These are phyloP conservation scores for Caenorhabditis imperialis DNA, from an alignment of 2,888 invertebrate species.

Conservation along the genomic window DNA sequence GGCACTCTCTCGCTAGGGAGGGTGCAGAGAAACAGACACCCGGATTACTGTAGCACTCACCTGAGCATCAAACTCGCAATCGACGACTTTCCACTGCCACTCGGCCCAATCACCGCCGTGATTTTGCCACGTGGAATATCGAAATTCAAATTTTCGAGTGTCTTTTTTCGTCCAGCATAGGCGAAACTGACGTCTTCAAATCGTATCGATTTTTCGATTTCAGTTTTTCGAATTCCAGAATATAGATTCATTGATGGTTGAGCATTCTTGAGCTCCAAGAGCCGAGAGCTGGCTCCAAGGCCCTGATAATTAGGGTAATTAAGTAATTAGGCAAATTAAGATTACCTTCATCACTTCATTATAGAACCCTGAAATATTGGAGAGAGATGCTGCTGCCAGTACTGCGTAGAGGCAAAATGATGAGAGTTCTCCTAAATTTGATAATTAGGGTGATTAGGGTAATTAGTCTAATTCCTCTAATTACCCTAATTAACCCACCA, in stretches of 20 bases:
- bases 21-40: not conserved
- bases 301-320: too few species aligned
- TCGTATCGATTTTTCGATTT: conserved; percentile 62
- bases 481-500: too few species aligned
- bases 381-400: conserved; percentile 63
- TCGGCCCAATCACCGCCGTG: conserved; percentile 89
- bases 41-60: conserved; percentile 79
- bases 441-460: not conserved
- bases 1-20: not conserved
- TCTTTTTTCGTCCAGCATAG: conserved; percentile 81
- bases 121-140: conserved; percentile 84
- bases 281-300: conserved; percentile 89
- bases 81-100: conserved; percentile 95
- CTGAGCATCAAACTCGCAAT: conserved; percentile 86
- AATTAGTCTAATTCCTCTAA: too few species aligned
- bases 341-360: conserved; percentile 88
- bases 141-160: conserved; percentile 84
- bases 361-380: conserved; percentile 87
- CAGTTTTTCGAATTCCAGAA: conserved; percentile 79
- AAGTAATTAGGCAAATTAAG: too few species aligned
- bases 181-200: conserved; percentile 85
- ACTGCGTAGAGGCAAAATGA: conserved; percentile 91
- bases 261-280: conserved; percentile 91
- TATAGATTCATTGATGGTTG: conserved; percentile 85
- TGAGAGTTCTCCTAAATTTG: conserved; percentile 89